Percentiles rank a stretch among this genome's conserved stretches.
phyloP scores from a whole-genome alignment of 2,888 invertebrate species.

The Caenorhabditis macrosperma region DNA sequence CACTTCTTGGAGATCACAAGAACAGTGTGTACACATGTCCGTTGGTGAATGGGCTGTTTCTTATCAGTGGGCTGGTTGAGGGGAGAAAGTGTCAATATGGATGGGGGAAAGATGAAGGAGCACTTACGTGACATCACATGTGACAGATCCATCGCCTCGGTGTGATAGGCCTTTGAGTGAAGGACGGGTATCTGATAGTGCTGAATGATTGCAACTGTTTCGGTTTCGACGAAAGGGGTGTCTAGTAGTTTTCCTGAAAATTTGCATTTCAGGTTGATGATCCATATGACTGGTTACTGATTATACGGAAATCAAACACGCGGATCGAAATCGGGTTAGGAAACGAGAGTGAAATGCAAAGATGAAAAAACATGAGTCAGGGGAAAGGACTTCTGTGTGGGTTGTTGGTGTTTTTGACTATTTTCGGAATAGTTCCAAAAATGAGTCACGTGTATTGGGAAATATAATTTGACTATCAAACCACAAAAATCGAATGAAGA shows the following conservation, averaged over 20 bases:
- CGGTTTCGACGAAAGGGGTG: neutral
- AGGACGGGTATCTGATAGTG: neutral
- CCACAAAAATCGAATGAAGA: too few relatives aligned
- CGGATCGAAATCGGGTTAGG: slow-evolving; percentile 19
- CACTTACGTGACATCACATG: slow-evolving; percentile 53
- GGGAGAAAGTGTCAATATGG: neutral
- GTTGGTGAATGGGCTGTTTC: neutral
- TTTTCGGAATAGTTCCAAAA: neutral
- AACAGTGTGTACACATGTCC: too few relatives aligned
- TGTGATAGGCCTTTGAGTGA: neutral
- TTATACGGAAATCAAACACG: neutral
- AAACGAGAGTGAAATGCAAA: neutral
- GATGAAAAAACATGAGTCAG: slow-evolving; percentile 40
- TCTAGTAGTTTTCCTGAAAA: neutral
- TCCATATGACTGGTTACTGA: slow-evolving; percentile 16
- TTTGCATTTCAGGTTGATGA: neutral
- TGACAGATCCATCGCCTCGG: slow-evolving; percentile 31
- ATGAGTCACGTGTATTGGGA: neutral
- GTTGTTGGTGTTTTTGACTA: neutral
- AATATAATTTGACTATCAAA: too few relatives aligned
- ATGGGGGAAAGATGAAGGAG: slow-evolving; percentile 26
- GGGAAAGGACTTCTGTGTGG: too few relatives aligned
- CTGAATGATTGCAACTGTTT: slow-evolving; percentile 17
- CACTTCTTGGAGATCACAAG: too few relatives aligned
- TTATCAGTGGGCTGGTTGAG: slow-evolving; percentile 34